Conservation (phyloP, 2,888 invertebrate species). For the Acleris literana region DNA sequence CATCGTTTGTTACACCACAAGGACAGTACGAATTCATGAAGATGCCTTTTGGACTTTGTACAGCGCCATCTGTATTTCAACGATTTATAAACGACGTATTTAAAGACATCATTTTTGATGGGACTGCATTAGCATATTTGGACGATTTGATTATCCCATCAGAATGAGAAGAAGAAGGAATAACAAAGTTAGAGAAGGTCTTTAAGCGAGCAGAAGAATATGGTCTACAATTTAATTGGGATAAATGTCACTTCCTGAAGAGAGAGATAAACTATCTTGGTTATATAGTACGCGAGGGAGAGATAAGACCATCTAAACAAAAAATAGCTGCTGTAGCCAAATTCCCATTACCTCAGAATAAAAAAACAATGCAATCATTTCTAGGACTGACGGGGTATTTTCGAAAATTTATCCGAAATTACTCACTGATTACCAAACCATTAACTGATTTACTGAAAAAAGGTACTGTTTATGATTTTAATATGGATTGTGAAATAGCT, state of each 20-base stretch:
- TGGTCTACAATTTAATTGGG: constrained; percentile 7
- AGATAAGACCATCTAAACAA: constrained; percentile 8
- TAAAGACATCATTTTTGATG: neutral
- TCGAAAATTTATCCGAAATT: constrained; percentile 7
- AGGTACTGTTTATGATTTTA: constrained; percentile 1
- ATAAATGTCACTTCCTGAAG: constrained; percentile 11
- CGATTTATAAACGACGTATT: constrained; percentile 13
- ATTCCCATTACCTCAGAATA: neutral
- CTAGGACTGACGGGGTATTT: constrained; percentile 7
- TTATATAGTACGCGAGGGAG: neutral
- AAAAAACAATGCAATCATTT: neutral
- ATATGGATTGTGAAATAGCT: neutral
- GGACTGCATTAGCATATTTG: constrained; percentile 17
- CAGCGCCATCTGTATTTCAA: constrained; percentile 32
- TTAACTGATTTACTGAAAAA: constrained; percentile 13
- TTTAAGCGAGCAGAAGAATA: neutral
- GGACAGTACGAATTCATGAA: constrained; percentile 24
- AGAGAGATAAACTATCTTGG: constrained; percentile 6
- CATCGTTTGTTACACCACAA: constrained; percentile 16
- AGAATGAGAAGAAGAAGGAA: constrained; percentile 11
- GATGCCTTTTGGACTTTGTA: constrained; percentile 36
- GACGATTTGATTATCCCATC: constrained; percentile 29
- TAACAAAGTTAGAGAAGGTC: constrained; percentile 6
- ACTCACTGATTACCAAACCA: constrained; percentile 11
- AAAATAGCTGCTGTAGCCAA: constrained; percentile 3